A percentile compares a stretch with the other conserved stretches of the same genome.
Evolutionary conservation across 1,140 invertebrate species (phyloP).

Genomic region (Antheraea pernyi): DNA sequence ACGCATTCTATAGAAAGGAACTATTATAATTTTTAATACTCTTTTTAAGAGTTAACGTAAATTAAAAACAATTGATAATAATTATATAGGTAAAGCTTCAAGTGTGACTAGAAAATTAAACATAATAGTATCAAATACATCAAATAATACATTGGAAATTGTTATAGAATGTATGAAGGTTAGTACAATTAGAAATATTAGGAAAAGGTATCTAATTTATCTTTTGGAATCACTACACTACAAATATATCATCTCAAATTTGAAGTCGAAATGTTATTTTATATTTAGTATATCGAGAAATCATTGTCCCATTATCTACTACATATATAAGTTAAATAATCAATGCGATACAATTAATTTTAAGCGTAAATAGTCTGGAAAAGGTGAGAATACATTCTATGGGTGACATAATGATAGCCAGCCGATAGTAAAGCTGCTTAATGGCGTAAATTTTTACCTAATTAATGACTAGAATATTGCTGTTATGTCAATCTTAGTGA

Average conservation of each 20-base stretch:
- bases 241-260: neutral
- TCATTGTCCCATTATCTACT: neutral
- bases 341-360: neutral
- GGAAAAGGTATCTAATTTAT: neutral
- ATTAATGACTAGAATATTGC: constrained; percentile 6
- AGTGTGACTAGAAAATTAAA: constrained; percentile 3
- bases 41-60: neutral
- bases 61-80: neutral
- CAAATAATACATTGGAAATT: no score
- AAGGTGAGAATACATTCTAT: neutral
- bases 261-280: neutral
- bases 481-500: neutral
- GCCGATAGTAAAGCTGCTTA: neutral
- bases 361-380: neutral
- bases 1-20: constrained; percentile 1
- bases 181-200: no score
- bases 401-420: neutral
- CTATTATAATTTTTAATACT: constrained; percentile 12
- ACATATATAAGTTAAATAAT: neutral
- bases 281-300: neutral
- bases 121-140: neutral
- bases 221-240: neutral
- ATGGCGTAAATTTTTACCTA: neutral
- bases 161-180: no score
- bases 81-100: neutral